Percentiles rank a stretch among this genome's conserved stretches.
phyloP scores from a whole-genome alignment of 1,140 invertebrate species.

The Scaptomyza graminum region DNA sequence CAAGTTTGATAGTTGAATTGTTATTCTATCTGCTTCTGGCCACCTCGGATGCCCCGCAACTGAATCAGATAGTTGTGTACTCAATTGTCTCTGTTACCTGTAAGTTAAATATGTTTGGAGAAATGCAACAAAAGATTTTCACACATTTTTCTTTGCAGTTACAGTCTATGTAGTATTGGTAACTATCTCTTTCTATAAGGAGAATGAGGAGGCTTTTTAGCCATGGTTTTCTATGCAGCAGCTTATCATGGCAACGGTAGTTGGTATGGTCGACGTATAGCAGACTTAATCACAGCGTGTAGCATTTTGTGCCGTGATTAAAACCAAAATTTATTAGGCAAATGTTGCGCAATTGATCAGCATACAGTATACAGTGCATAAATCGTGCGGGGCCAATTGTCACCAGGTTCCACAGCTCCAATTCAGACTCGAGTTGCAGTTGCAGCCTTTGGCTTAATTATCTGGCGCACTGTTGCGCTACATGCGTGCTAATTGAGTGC shows the following conservation, averaged over 20 bases:
- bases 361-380: slow-evolving; percentile 43
- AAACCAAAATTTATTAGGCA: slow-evolving; percentile 71
- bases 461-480: slow-evolving; percentile 65
- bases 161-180: slow-evolving; percentile 13
- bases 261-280: slow-evolving; percentile 3
- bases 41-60: neutral
- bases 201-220: neutral
- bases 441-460: slow-evolving; percentile 60
- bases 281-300: slow-evolving; percentile 62
- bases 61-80: neutral
- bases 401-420: slow-evolving; percentile 49
- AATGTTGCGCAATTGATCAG: slow-evolving; percentile 63
- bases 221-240: neutral
- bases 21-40: slow-evolving; percentile 32
- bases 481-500: slow-evolving; percentile 79
- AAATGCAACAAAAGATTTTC: neutral
- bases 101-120: slow-evolving; percentile 16
- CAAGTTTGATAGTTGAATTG: slow-evolving; percentile 38
- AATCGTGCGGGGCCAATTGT: slow-evolving; percentile 73
- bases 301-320: slow-evolving; percentile 72
- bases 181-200: slow-evolving; percentile 13
- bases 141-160: neutral
- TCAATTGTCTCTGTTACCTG: slow-evolving; percentile 23
- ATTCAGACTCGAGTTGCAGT: slow-evolving; percentile 1
- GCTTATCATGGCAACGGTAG: slow-evolving; percentile 49